phyloP scores from a whole-genome alignment of 2,113 vertebrate species.

The Lanius collurio region DNA sequence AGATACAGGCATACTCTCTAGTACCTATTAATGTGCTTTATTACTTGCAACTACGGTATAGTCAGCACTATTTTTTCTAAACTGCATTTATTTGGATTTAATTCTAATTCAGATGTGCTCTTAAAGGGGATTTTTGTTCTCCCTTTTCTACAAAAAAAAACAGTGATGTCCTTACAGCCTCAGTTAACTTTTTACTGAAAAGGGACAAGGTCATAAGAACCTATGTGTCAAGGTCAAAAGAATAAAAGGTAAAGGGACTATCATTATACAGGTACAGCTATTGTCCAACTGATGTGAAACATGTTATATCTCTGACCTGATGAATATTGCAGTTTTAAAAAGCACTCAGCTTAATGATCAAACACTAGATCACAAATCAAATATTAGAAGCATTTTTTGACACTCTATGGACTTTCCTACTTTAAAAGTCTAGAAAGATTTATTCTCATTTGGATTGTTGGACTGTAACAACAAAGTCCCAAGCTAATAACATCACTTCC shows the following conservation, averaged over 20 bases:
- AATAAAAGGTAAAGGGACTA: not conserved
- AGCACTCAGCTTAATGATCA: not conserved
- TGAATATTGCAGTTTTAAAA: not conserved
- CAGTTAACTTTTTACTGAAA: not conserved
- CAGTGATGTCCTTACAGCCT: accelerated
- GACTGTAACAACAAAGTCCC: not conserved
- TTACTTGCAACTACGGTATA: not conserved
- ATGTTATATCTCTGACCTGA: not conserved
- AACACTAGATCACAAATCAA: not conserved
- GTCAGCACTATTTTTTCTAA: not conserved
- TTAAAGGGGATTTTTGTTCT: not conserved
- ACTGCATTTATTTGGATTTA: not conserved
- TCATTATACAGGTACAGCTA: not conserved
- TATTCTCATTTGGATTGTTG: not conserved
- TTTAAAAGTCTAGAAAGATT: not conserved
- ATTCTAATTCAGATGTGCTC: not conserved
- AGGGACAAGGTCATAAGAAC: not conserved
- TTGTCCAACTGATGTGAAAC: not conserved
- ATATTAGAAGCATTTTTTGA: not conserved
- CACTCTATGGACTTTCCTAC: not conserved
- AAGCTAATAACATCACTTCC: not conserved
- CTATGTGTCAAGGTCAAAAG: not conserved
- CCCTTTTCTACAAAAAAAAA: not conserved
- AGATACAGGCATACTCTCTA: not conserved
- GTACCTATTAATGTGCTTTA: not conserved